phyloP scores from a whole-genome alignment of 2,797 vertebrate genomes.

The Sciurus vulgaris region DNA sequence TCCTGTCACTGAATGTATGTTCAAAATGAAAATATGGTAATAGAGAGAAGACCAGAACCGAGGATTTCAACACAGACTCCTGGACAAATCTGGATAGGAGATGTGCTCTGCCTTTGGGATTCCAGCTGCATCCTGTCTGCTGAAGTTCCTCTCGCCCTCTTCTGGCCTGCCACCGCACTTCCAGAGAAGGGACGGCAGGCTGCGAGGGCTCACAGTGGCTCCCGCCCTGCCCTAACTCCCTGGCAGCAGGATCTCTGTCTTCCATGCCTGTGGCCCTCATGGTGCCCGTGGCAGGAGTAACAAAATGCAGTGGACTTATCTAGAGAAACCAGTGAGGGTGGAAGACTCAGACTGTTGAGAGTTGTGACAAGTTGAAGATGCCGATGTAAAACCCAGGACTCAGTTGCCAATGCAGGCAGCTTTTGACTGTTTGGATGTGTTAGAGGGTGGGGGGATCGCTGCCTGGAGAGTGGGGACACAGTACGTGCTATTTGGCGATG shows the following conservation, averaged over 20 bases:
- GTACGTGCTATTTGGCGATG: not conserved
- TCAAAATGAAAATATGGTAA: not conserved
- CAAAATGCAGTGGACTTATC: not conserved
- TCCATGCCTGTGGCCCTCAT: not conserved
- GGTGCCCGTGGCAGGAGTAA: too few species aligned
- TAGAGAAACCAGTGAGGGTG: not conserved
- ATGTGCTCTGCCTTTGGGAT: fast-evolving
- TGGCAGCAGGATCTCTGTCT: not conserved
- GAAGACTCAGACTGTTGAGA: not conserved
- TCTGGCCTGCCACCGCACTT: not conserved
- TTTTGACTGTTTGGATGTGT: not conserved
- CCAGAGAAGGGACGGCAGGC: not conserved
- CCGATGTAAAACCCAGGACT: not conserved
- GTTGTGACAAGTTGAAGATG: not conserved
- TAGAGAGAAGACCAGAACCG: not conserved
- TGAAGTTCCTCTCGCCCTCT: constrained; percentile 40
- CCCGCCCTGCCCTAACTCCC: fast-evolving
- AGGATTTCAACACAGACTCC: not conserved
- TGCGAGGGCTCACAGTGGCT: fast-evolving
- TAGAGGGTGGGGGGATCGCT: not conserved
- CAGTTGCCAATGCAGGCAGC: too few species aligned
- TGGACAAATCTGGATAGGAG: not conserved
- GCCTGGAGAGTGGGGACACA: not conserved
- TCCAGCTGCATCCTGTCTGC: not conserved
- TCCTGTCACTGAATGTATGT: not conserved